Percentiles rank a stretch among this genome's conserved stretches.
phyloP scores from a whole-genome alignment of 2,113 vertebrate genomes.

The Caranx melampygus region DNA sequence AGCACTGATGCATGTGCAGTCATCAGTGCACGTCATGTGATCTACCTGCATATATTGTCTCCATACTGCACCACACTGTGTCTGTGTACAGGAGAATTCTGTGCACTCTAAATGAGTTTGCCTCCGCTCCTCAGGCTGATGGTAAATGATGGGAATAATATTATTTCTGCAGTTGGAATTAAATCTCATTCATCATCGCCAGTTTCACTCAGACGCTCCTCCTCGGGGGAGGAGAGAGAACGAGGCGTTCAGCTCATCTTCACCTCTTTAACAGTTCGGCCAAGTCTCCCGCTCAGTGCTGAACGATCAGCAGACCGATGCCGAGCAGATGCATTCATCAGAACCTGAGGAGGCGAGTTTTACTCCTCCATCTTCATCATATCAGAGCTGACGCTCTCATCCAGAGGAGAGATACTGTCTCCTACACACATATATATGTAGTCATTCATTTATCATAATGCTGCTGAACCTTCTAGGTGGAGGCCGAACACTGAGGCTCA shows the following conservation, averaged over 20 bases:
- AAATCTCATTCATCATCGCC: conserved; percentile 24
- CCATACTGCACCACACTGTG: not conserved
- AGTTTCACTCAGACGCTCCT: not conserved
- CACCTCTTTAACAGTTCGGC: conserved; percentile 13
- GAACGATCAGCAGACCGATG: not conserved
- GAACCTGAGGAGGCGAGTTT: too few relatives aligned
- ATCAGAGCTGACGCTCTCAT: too few relatives aligned
- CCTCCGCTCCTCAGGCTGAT: not conserved
- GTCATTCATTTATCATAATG: too few relatives aligned
- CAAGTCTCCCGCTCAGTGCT: not conserved
- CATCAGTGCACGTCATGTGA: not conserved
- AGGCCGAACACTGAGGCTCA: too few relatives aligned
- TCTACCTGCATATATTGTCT: not conserved
- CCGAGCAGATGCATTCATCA: too few relatives aligned
- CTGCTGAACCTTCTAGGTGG: too few relatives aligned
- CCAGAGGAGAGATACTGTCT: too few relatives aligned
- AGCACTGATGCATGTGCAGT: not conserved
- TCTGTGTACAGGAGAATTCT: not conserved
- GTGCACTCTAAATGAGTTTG: not conserved
- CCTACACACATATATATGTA: too few relatives aligned
- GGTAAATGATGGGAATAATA: not conserved
- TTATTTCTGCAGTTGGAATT: conserved; percentile 15
- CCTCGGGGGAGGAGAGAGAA: conserved; percentile 4
- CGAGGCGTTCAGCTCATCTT: not conserved
- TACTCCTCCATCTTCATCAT: too few relatives aligned